Evolutionary conservation across 2,113 vertebrate species (phyloP).

Genomic region (Salminus brasiliensis): DNA sequence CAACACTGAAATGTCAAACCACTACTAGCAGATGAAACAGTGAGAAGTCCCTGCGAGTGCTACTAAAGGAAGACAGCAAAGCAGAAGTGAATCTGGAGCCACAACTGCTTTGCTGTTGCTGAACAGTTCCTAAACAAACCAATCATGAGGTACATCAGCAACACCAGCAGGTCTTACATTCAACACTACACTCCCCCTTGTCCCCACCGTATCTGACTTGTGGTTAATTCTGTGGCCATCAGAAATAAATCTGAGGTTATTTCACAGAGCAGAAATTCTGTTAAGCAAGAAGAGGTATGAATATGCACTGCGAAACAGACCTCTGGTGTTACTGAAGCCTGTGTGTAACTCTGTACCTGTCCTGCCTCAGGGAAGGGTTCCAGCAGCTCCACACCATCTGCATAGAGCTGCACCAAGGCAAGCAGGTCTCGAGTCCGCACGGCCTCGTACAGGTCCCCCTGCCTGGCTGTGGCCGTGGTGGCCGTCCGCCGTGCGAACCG

Average conservation of each 20-base stretch:
- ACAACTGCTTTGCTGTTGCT: not conserved
- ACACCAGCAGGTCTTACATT: not conserved
- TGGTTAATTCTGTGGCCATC: too few relatives aligned
- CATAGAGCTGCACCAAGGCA: conserved; percentile 89
- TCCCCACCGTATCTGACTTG: too few relatives aligned
- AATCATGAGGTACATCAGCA: not conserved
- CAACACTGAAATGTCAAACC: conserved; percentile 6
- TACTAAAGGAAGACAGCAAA: not conserved
- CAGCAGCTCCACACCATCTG: conserved; percentile 88
- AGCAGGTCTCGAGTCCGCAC: conserved; percentile 87
- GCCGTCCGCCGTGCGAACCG: conserved; percentile 84
- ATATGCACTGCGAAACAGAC: too few relatives aligned
- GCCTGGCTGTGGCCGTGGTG: conserved; percentile 80
- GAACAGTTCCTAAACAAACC: not conserved
- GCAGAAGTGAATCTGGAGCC: conserved; percentile 12
- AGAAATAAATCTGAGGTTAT: too few relatives aligned
- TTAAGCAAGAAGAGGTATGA: too few relatives aligned
- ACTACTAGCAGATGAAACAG: not conserved
- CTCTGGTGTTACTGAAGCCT: too few relatives aligned
- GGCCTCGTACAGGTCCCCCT: conserved; percentile 84
- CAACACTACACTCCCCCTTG: not conserved
- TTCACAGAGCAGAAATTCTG: too few relatives aligned
- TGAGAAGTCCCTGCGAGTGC: not conserved
- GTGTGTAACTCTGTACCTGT: conserved; percentile 72
- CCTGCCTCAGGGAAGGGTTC: conserved; percentile 84